Evolutionary conservation across 2,888 invertebrate species (phyloP).

Genomic region (Ophion ventricosus): DNA sequence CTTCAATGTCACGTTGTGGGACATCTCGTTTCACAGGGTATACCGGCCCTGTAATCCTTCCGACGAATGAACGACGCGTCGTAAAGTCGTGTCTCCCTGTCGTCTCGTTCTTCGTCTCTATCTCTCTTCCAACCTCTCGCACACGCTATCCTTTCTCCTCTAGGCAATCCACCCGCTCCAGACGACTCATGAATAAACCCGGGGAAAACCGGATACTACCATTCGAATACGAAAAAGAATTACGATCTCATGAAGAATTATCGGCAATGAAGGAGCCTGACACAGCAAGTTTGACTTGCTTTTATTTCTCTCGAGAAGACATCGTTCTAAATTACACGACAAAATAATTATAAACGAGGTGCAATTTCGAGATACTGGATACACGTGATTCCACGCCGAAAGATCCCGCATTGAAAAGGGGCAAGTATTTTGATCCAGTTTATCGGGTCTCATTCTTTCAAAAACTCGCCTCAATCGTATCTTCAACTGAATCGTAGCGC

Average conservation of each 20-base stretch:
- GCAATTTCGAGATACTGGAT: background rate
- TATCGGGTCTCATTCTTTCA: too few species aligned
- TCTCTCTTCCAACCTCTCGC: background rate
- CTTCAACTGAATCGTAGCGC: too few species aligned
- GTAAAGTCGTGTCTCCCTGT: conserved; percentile 56
- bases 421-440: background rate
- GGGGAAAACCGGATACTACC: conserved; percentile 1
- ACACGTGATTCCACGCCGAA: background rate
- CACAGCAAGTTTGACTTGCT: background rate
- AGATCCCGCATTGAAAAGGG: background rate
- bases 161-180: background rate
- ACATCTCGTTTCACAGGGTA: conserved; percentile 60
- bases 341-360: background rate
- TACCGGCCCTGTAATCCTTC: conserved; percentile 64
- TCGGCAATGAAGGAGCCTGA: background rate
- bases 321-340: background rate
- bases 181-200: background rate
- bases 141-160: background rate
- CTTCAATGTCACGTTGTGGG: conserved; percentile 34
- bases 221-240: background rate
- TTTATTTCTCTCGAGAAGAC: background rate
- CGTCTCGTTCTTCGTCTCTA: conserved; percentile 6
- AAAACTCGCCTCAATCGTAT: too few species aligned
- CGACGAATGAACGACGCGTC: conserved; percentile 65
- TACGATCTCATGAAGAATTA: conserved; percentile 8